These are phyloP conservation scores for Caenorhabditis parvicauda DNA, from an alignment of 2,888 invertebrate species.

Conservation along the genomic window DNA sequence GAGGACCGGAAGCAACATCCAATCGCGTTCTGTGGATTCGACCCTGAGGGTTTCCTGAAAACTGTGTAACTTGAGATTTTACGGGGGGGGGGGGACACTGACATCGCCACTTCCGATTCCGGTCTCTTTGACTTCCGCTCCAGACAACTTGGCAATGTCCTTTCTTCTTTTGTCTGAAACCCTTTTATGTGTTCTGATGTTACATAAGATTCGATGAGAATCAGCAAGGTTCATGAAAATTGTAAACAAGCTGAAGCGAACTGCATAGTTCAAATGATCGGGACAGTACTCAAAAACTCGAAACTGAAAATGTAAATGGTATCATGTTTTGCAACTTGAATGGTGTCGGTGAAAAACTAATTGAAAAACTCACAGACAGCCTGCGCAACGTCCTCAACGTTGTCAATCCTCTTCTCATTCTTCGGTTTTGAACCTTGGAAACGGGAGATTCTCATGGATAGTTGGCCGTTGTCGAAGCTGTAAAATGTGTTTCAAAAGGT, in stretches of 20 bases:
- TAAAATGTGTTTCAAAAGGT: background rate
- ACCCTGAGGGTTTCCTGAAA: conserved; percentile 57
- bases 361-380: conserved; percentile 53
- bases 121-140: conserved; percentile 59
- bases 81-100: too few species aligned
- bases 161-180: conserved; percentile 58
- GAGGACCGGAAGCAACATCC: conserved; percentile 57
- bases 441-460: conserved; percentile 56
- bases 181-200: background rate
- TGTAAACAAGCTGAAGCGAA: too few species aligned
- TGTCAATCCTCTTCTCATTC: conserved; percentile 48
- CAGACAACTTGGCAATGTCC: conserved; percentile 57
- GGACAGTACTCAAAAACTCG: background rate
- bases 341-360: conserved; percentile 3
- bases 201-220: background rate
- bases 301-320: background rate
- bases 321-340: too few species aligned
- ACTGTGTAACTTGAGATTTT: background rate
- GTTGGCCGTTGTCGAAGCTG: conserved; percentile 43
- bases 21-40: conserved; percentile 55
- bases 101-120: conserved; percentile 60
- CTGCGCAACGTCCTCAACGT: conserved; percentile 58
- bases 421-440: conserved; percentile 35
- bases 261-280: background rate
- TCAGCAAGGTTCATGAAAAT: too few species aligned